These are phyloP conservation scores for Drosophila falleni DNA, from an alignment of 2,888 invertebrate species.

Conservation along the genomic window DNA sequence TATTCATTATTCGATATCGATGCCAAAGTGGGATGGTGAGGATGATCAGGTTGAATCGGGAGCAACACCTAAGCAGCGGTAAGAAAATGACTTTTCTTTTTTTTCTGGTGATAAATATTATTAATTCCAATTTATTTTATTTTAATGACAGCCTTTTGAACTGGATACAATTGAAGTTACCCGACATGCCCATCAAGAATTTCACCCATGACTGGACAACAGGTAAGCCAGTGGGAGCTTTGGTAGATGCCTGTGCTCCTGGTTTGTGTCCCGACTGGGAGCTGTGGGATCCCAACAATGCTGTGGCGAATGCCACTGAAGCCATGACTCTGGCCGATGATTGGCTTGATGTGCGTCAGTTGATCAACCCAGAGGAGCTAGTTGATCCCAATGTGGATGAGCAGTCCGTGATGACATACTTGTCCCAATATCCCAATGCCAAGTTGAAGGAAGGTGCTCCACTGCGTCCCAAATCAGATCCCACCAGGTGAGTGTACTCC, in stretches of 20 bases:
- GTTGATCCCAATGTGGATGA: conserved; percentile 96
- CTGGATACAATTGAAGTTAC: conserved; percentile 94
- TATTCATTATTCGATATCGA: conserved; percentile 96
- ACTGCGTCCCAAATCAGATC: conserved; percentile 91
- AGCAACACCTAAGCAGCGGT: conserved; percentile 91
- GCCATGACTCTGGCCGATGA: conserved; percentile 96
- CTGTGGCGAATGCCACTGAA: conserved; percentile 94
- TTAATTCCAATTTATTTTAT: not conserved
- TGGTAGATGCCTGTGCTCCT: conserved; percentile 95
- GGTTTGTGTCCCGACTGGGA: conserved; percentile 96
- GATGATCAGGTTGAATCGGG: conserved; percentile 87
- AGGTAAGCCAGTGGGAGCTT: conserved; percentile 94
- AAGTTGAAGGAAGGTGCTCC: conserved; percentile 93
- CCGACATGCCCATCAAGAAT: conserved; percentile 93
- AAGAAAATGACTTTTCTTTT: conserved; percentile 10
- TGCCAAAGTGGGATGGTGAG: conserved; percentile 95
- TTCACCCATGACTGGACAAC: conserved; percentile 96
- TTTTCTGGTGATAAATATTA: not conserved
- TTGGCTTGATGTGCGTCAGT: conserved; percentile 94
- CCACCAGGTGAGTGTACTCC: conserved; percentile 88
- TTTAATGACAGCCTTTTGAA: conserved; percentile 88
- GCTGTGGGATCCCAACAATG: conserved; percentile 92
- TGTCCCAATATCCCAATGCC: conserved; percentile 95
- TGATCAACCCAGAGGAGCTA: conserved; percentile 95
- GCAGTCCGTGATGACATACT: conserved; percentile 97